Base-by-base conservation (phyloP, 2,888 invertebrate species). In the Tetropium fuscum region DNA sequence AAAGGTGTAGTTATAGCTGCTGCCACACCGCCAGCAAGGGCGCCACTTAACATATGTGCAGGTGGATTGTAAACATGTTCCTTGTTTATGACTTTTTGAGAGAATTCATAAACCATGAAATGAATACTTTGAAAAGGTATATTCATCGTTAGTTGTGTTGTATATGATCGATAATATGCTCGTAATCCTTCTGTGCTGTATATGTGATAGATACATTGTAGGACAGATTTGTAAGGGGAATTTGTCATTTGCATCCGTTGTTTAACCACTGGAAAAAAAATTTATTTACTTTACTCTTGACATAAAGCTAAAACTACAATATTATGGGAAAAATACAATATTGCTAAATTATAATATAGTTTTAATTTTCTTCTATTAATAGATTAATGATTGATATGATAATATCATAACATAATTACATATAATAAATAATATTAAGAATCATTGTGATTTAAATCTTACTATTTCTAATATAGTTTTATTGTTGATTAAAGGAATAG, bases 161-260 rank as follows among this genome's bases (percentile, higher is more conserved):
- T 91, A 84, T 94, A 98, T 72, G 92, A 97, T 81, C 94, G 89
- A 84, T 97, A 97, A 84, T 97, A 97, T 60, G 97, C 97, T 71
- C 87, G 84, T 64, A 88, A 63, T 15, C 97, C 97, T 85, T 97
- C 97, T 15, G 86, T 84, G 71, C 86, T 85, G 82, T 93, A 94
- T 64, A 95, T 85, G 76, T 88, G 88, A 62, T 87, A 83, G 76
- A 93, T 87, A 85, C 98, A 98, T 75, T 91, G 89, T 73, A 91
- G 80, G 70, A 94, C 94, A 69, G 92, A 90, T 82, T 89, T 91
- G 85, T 97, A 98, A 40, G 97, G 97, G 56, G 97, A 97, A 83
- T 94, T 92, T 82, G 92, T 90, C 94, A 99, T 97, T 87, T 99
- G 99, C 87, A 99, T 88, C 72, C 99, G 89, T 84, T 99, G 99